Evolutionary conservation across 2,113 vertebrate genomes (phyloP), one percentile per base, ranked within the genome.

Genomic region (Craseonycteris thonglongyai): DNA sequence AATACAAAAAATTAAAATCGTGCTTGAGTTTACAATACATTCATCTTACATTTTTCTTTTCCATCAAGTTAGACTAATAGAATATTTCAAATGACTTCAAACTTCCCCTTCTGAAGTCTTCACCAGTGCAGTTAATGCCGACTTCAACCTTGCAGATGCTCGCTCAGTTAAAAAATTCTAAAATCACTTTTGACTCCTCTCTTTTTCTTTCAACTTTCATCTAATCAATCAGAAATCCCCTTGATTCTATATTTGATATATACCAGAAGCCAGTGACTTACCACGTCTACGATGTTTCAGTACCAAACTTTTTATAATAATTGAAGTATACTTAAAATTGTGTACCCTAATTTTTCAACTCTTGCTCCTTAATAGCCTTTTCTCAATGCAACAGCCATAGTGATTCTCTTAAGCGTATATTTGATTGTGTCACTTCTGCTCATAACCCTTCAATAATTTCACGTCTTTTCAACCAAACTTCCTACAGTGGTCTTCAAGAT

Each of bases 1-100:
- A 81, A 6, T 84, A 84, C 16, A 92, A 45, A 69, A 68, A 93
- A 82, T 68, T 78, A 75, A 96, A 95, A 68, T 24, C 42, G 75
- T 82, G 10, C n/a, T 49, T 80, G 56, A 19, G 47, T 54, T 80
- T 8, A 51, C 13, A 82, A 38, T 49, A 18, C 28, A 40, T 72
- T 85, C 9, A 42, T 74, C 26, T 88, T 65, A 66, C 21, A 74
- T 0, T 54, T 24, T 22, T 9, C 35, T 86, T 80, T 11, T 7
- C 7, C 38, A 71, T 56, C 26, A 35, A 61, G 22, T 33, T 56
- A 22, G 15, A 42, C 3, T 76, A 79, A 59, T 15, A 42, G 19
- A 80, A 80, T 90, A 33, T 63, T 89, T 95, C 10, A 65, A 72
- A 38, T 71, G 91, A 49, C 42, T 71, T 93, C 22, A 90, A 49